phyloP scores from a whole-genome alignment of 2,888 invertebrate genomes.

The Scaptomyza cyrtandrae region DNA sequence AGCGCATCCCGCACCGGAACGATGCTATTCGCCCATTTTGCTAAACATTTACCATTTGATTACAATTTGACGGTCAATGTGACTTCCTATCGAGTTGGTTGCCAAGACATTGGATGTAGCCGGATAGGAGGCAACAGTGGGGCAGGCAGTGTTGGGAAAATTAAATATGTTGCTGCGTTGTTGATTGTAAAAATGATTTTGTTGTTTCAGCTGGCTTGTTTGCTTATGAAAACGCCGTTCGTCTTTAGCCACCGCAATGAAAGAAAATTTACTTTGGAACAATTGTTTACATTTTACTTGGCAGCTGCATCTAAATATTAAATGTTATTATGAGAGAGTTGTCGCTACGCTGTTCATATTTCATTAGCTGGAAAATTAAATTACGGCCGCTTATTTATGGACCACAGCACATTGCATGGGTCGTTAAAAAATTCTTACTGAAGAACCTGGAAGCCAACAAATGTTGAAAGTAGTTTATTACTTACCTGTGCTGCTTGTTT shows the following conservation, averaged over 20 bases:
- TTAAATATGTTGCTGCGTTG: slow-evolving; percentile 53
- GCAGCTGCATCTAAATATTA: slow-evolving; percentile 54
- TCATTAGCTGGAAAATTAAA: slow-evolving; percentile 65
- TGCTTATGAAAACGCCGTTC: slow-evolving; percentile 29
- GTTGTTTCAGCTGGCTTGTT: slow-evolving; percentile 61
- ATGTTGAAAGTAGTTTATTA: slow-evolving; percentile 3
- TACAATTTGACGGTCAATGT: slow-evolving; percentile 76
- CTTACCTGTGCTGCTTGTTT: background rate
- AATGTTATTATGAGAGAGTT: slow-evolving; percentile 57
- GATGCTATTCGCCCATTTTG: slow-evolving; percentile 33
- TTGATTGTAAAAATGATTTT: slow-evolving; percentile 60
- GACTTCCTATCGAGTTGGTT: slow-evolving; percentile 39
- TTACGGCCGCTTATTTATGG: slow-evolving; percentile 46
- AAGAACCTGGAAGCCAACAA: background rate
- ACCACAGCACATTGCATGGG: slow-evolving; percentile 11
- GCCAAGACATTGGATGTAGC: background rate
- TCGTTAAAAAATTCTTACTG: background rate
- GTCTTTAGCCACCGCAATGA: slow-evolving; percentile 39
- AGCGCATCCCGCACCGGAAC: background rate
- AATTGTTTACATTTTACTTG: slow-evolving; percentile 63
- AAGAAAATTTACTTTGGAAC: slow-evolving; percentile 65
- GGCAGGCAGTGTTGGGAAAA: slow-evolving; percentile 30
- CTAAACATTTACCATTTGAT: slow-evolving; percentile 75
- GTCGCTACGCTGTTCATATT: slow-evolving; percentile 56
- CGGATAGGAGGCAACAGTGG: background rate